Evolutionary conservation across 2,888 invertebrate species (phyloP).

Genomic region (Sinelater perroti): DNA sequence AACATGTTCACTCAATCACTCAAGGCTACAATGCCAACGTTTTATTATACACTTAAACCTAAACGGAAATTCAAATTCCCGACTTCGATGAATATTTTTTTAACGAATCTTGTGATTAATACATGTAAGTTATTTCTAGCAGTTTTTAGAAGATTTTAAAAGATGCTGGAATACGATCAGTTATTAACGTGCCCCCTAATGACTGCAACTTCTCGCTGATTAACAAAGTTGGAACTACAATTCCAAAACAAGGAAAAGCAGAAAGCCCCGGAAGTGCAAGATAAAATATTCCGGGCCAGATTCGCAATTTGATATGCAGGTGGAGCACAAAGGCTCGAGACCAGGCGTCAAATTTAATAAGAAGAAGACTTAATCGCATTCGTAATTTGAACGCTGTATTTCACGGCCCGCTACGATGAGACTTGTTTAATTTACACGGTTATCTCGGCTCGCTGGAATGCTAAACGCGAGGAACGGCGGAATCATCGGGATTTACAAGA

Average conservation of each 20-base stretch:
- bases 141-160: not conserved
- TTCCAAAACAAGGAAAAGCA: not conserved
- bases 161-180: too few relatives aligned
- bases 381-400: slow-evolving; percentile 42
- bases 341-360: slow-evolving; percentile 35
- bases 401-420: slow-evolving; percentile 38
- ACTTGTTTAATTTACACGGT: slow-evolving; percentile 45
- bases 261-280: not conserved
- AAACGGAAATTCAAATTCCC: too few relatives aligned
- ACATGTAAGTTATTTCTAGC: not conserved
- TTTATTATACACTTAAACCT: too few relatives aligned
- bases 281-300: slow-evolving; percentile 15
- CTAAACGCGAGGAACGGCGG: slow-evolving; percentile 40
- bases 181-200: too few relatives aligned
- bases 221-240: not conserved
- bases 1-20: too few relatives aligned
- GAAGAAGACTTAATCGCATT: slow-evolving; percentile 40
- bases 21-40: too few relatives aligned
- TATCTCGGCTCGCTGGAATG: slow-evolving; percentile 39
- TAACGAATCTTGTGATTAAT: too few relatives aligned
- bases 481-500: slow-evolving; percentile 45
- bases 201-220: slow-evolving; percentile 2
- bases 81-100: too few relatives aligned
- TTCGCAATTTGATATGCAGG: slow-evolving; percentile 21
- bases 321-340: slow-evolving; percentile 22